These are phyloP conservation scores for Oreohelix idahoensis DNA, from an alignment of 1,140 invertebrate species.

Conservation along the genomic window DNA sequence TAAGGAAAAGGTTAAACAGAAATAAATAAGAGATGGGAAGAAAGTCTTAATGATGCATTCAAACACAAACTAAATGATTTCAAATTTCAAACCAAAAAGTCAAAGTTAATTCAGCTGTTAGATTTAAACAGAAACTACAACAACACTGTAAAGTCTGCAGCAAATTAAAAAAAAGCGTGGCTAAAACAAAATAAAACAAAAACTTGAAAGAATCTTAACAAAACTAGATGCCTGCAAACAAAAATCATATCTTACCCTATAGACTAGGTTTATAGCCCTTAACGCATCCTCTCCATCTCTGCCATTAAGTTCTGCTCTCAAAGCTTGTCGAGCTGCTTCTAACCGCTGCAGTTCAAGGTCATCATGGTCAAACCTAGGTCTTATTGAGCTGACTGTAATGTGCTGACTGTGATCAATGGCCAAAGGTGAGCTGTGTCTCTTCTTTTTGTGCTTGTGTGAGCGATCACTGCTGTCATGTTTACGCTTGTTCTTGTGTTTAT, in stretches of 20 bases:
- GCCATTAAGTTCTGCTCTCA: conserved; percentile 62
- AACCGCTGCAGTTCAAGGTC: conserved; percentile 67
- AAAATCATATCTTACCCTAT: conserved; percentile 37
- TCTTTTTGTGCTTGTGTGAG: conserved; percentile 65
- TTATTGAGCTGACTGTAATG: conserved; percentile 31
- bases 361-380: conserved; percentile 41
- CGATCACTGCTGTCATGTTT: conserved; percentile 60
- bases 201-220: too few relatives aligned
- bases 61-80: too few relatives aligned
- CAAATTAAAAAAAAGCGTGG: too few relatives aligned
- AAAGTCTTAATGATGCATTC: too few relatives aligned
- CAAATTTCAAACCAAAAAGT: too few relatives aligned
- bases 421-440: conserved; percentile 51
- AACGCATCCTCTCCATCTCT: conserved; percentile 40
- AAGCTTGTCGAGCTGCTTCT: conserved; percentile 69
- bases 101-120: too few relatives aligned
- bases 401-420: conserved; percentile 43
- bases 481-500: conserved; percentile 72
- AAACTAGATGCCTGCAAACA: too few relatives aligned
- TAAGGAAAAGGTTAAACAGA: too few relatives aligned
- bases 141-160: too few relatives aligned
- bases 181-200: too few relatives aligned
- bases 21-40: too few relatives aligned
- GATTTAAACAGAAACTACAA: too few relatives aligned
- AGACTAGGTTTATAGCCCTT: conserved; percentile 68